Evolutionary conservation across 2,113 vertebrate genomes (phyloP).

Genomic region (Hemicordylus capensis): DNA sequence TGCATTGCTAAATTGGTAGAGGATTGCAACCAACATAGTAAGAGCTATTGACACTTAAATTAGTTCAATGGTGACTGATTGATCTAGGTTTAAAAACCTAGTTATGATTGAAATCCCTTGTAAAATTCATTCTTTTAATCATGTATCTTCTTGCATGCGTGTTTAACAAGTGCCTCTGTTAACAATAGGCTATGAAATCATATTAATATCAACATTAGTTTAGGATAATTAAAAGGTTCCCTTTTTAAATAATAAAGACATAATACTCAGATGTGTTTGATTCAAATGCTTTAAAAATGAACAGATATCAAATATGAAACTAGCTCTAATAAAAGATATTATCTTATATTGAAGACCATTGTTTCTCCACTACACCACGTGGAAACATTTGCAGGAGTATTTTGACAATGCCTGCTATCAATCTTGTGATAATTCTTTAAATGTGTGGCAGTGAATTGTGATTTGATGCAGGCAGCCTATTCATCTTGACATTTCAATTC

Average conservation of each 20-base stretch:
- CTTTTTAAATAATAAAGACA: constrained; percentile 27
- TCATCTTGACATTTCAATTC: constrained; percentile 24
- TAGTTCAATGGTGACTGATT: constrained; percentile 56
- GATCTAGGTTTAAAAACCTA: constrained; percentile 48
- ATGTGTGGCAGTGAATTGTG: background rate
- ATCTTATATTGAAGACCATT: background rate
- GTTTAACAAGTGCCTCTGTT: constrained; percentile 38
- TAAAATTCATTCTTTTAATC: constrained; percentile 51
- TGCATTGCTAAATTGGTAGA: constrained; percentile 69
- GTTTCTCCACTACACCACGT: constrained; percentile 40
- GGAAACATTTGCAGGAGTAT: background rate
- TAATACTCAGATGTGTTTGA: constrained; percentile 7
- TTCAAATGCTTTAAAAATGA: constrained; percentile 27
- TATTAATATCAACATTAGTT: constrained; percentile 11
- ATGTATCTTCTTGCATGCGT: constrained; percentile 40
- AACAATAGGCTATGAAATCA: constrained; percentile 17
- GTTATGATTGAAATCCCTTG: constrained; percentile 31
- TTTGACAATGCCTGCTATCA: constrained; percentile 13
- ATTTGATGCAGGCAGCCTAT: constrained; percentile 5
- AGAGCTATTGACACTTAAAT: constrained; percentile 62
- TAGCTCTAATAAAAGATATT: constrained; percentile 36
- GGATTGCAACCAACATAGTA: constrained; percentile 52
- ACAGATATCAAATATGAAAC: constrained; percentile 37
- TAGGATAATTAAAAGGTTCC: constrained; percentile 30
- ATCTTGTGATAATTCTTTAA: constrained; percentile 9